Percentiles rank a stretch among this genome's conserved stretches.
These are phyloP conservation scores for Himalopsyche kuldschensis DNA, from an alignment of 2,888 invertebrate genomes.

Conservation along the genomic window DNA sequence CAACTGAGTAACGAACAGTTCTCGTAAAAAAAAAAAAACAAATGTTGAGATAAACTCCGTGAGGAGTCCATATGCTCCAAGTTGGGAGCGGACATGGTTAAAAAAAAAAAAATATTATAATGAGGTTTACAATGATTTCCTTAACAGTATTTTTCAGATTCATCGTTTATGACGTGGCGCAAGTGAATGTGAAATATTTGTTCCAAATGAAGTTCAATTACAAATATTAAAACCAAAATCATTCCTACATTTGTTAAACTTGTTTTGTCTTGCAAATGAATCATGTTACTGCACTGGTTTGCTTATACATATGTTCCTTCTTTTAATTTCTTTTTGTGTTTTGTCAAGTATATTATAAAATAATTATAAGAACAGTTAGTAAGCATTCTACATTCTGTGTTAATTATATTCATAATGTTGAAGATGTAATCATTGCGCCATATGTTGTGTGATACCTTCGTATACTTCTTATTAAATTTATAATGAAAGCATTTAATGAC, in stretches of 20 bases:
- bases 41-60: too few species aligned
- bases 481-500: neutral
- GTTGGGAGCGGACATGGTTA: too few species aligned
- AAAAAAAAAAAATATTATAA: too few species aligned
- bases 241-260: neutral
- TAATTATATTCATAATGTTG: too few species aligned
- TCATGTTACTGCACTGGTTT: neutral
- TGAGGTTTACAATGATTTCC: constrained; percentile 17
- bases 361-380: neutral
- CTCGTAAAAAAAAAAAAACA: too few species aligned
- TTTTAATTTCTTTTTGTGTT: neutral
- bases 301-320: neutral
- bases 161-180: constrained; percentile 95
- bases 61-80: too few species aligned
- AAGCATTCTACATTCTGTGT: too few species aligned
- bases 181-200: constrained; percentile 89
- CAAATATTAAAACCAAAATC: constrained; percentile 28
- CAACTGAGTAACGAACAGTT: too few species aligned
- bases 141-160: constrained; percentile 54
- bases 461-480: neutral
- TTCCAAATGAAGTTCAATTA: constrained; percentile 85
- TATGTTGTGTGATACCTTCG: too few species aligned
- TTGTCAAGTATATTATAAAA: neutral
- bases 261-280: neutral
- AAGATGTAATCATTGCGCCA: too few species aligned